These are phyloP conservation scores for Sakesphorus luctuosus DNA, from an alignment of 2,113 vertebrate species.

Conservation along the genomic window DNA sequence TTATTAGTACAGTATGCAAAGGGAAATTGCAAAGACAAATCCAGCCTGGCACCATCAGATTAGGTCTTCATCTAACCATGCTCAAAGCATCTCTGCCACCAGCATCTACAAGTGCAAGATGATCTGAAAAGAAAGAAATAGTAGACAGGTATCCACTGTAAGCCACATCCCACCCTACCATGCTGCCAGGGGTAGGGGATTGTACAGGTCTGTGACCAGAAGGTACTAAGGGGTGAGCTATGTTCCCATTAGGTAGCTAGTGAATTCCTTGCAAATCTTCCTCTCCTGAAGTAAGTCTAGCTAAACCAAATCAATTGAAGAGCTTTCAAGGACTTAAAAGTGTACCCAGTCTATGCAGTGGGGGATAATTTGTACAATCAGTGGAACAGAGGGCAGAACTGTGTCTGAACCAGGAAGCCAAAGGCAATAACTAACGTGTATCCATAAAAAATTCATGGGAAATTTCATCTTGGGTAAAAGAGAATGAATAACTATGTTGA, in stretches of 20 bases:
- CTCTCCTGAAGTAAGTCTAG: background rate
- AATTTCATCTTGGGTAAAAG: slow-evolving; percentile 52
- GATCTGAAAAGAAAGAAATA: background rate
- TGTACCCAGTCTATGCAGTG: background rate
- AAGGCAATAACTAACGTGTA: slow-evolving; percentile 31
- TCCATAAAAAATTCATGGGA: slow-evolving; percentile 55
- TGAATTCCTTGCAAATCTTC: background rate
- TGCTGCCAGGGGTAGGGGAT: background rate
- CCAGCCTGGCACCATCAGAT: background rate
- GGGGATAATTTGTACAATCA: slow-evolving; percentile 6
- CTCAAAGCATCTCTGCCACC: background rate
- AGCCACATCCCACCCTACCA: background rate
- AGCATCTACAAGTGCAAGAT: background rate
- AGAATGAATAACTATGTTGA: slow-evolving; percentile 64
- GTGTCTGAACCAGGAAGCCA: slow-evolving; percentile 1
- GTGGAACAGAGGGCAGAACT: slow-evolving; percentile 1
- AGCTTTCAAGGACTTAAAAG: background rate
- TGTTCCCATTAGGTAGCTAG: background rate
- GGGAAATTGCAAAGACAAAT: background rate
- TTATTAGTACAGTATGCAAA: background rate
- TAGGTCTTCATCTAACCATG: background rate
- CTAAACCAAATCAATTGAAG: background rate
- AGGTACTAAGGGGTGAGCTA: fast-evolving
- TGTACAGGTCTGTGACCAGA: background rate
- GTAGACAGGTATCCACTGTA: background rate